phyloP scores from a whole-genome alignment of 2,888 invertebrate species.

The Marasmarcha lunaedactyla region DNA sequence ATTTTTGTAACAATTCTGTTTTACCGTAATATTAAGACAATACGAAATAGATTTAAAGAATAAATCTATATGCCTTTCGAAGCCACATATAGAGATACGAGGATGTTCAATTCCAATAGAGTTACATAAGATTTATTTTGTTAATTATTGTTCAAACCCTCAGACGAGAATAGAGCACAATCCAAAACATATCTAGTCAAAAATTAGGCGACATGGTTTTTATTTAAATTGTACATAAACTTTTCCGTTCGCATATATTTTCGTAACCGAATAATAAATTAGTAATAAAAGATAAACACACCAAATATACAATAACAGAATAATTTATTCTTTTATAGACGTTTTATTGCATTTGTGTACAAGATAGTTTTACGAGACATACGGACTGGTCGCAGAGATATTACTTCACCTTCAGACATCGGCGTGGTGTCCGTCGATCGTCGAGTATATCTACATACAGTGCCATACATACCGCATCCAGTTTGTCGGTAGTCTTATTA shows the following conservation, averaged over 20 bases:
- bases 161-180: slow-evolving; percentile 44
- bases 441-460: background rate
- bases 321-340: slow-evolving; percentile 10
- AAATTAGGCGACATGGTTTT: slow-evolving; percentile 47
- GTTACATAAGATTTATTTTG: slow-evolving; percentile 45
- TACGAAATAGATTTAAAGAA: slow-evolving; percentile 54
- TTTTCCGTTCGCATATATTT: slow-evolving; percentile 64
- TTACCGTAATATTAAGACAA: slow-evolving; percentile 41
- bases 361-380: background rate
- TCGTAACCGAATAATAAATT: slow-evolving; percentile 23
- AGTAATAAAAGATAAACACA: slow-evolving; percentile 18
- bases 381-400: too few species aligned
- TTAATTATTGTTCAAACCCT: slow-evolving; percentile 40
- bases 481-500: background rate
- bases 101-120: slow-evolving; percentile 45
- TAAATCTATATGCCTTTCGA: slow-evolving; percentile 53
- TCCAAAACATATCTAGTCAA: slow-evolving; percentile 68
- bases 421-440: too few species aligned
- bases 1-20: background rate
- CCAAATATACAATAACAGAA: slow-evolving; percentile 17
- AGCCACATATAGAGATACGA: slow-evolving; percentile 57
- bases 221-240: slow-evolving; percentile 42
- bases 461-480: background rate
- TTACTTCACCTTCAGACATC: too few species aligned
- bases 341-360: slow-evolving; percentile 4